These are phyloP conservation scores for Plagodis dolabraria DNA, from an alignment of 2,888 invertebrate genomes.

Conservation along the genomic window DNA sequence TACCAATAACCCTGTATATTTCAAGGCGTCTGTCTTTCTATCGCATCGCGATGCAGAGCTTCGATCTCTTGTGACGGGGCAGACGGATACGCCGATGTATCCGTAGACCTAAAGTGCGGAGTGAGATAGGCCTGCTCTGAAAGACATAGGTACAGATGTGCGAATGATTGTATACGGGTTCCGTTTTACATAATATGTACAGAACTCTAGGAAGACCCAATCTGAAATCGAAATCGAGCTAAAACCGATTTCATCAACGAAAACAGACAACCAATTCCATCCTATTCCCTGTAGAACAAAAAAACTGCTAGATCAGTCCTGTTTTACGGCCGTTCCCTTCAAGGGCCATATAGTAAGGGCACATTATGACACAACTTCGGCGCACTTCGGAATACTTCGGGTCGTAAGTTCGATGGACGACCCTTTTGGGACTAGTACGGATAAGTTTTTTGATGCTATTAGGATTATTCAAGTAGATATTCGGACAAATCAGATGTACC, in stretches of 20 bases:
- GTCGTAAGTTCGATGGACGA: conserved; percentile 29
- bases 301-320: conserved; percentile 41
- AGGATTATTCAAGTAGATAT: conserved; percentile 34
- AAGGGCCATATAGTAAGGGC: conserved; percentile 37
- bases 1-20: too few species aligned
- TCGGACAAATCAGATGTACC: conserved; percentile 30
- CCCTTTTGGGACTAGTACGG: conserved; percentile 31
- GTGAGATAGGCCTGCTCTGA: neutral
- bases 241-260: conserved; percentile 22
- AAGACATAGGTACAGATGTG: too few species aligned
- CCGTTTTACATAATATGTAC: neutral
- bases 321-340: conserved; percentile 33
- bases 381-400: conserved; percentile 8
- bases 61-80: too few species aligned
- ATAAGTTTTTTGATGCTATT: conserved; percentile 36
- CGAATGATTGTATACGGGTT: too few species aligned
- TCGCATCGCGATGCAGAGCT: too few species aligned
- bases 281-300: conserved; percentile 40
- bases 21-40: too few species aligned
- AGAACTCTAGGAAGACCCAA: conserved; percentile 2
- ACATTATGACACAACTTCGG: conserved; percentile 30
- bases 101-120: neutral
- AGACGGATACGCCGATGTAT: too few species aligned
- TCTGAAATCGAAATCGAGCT: conserved; percentile 15
- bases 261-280: conserved; percentile 20